A percentile compares a stretch with the other conserved stretches of the same genome.
phyloP scores from a whole-genome alignment of 2,113 vertebrate species.

The Elachura formosa region DNA sequence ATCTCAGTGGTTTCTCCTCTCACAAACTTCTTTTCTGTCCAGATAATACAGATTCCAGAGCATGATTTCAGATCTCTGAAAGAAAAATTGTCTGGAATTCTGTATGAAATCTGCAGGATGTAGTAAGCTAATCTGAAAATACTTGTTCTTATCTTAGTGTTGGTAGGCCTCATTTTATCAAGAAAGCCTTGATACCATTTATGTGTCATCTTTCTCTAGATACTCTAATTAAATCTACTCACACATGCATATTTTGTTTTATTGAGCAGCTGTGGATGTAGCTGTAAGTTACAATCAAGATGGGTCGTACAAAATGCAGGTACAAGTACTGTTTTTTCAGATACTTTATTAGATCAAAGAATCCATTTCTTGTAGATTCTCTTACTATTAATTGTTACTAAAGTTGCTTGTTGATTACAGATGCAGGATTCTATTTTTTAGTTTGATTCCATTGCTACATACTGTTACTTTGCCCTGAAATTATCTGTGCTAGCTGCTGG shows the following conservation, averaged over 20 bases:
- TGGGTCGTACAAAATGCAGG: constrained; percentile 91
- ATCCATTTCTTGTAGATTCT: background rate
- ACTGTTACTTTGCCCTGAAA: background rate
- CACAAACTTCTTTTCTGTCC: background rate
- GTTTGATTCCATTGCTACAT: background rate
- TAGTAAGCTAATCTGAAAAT: background rate
- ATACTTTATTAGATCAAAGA: background rate
- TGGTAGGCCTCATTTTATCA: background rate
- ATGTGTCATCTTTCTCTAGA: background rate
- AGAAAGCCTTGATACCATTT: background rate
- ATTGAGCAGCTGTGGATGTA: constrained; percentile 79
- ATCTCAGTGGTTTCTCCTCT: background rate
- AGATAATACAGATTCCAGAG: background rate
- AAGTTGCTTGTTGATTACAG: background rate
- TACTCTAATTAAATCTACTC: background rate
- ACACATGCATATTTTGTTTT: background rate
- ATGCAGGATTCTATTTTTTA: background rate
- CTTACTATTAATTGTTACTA: background rate
- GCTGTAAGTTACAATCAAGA: constrained; percentile 81
- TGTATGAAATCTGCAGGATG: background rate
- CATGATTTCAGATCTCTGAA: background rate
- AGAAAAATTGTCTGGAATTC: background rate
- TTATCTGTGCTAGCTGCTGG: background rate
- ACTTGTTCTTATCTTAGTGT: background rate
- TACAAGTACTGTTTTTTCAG: constrained; percentile 46